phyloP scores from a whole-genome alignment of 2,113 vertebrate genomes.

The Atherinomorus stipes region DNA sequence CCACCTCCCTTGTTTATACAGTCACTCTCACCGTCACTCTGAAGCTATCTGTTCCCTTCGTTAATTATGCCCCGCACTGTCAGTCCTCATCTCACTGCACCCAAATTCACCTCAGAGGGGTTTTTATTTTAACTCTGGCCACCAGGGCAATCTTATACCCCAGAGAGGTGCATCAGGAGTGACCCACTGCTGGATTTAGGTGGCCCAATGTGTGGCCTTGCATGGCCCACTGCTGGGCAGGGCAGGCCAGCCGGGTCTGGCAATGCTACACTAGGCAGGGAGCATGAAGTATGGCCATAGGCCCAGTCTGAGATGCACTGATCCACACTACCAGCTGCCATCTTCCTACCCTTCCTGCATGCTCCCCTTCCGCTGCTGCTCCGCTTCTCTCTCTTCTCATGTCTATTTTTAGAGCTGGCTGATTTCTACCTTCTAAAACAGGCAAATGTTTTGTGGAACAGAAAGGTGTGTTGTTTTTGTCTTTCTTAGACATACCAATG shows the following conservation, averaged over 20 bases:
- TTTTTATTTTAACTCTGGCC: conserved; percentile 60
- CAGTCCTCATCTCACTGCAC: conserved; percentile 39
- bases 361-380: conserved; percentile 76
- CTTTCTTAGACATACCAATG: conserved; percentile 55
- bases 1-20: conserved; percentile 29
- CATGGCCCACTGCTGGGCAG: conserved; percentile 60
- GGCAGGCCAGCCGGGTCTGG: conserved; percentile 52
- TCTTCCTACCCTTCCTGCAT: conserved; percentile 77
- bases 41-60: conserved; percentile 28
- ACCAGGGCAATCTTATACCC: conserved; percentile 37
- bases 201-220: conserved; percentile 50
- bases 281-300: conserved; percentile 60
- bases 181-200: conserved; percentile 45
- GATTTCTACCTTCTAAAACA: conserved; percentile 84
- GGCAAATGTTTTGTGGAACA: conserved; percentile 78
- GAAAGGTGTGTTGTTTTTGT: conserved; percentile 55
- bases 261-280: conserved; percentile 41
- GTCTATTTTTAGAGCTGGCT: conserved; percentile 86
- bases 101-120: conserved; percentile 54
- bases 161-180: conserved; percentile 30
- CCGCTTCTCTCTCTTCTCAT: conserved; percentile 69
- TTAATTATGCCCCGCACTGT: conserved; percentile 61
- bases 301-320: conserved; percentile 77
- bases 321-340: conserved; percentile 80
- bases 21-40: conserved; percentile 35